Conservation (phyloP, 2,888 invertebrate genomes). For the Scrobipalpa atriplicella region DNA sequence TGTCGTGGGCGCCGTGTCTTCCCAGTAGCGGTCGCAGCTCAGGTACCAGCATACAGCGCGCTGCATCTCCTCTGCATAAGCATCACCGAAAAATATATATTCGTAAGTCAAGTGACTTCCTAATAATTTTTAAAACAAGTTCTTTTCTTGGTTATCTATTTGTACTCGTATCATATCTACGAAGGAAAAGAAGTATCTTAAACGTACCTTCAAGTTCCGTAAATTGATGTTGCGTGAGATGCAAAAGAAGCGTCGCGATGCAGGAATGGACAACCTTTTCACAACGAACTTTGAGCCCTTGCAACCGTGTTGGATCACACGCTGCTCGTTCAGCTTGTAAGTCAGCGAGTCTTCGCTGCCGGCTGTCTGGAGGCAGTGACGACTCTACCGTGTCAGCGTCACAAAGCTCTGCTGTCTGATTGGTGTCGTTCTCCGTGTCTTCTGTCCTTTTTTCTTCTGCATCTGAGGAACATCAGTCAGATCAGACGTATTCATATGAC, state of each 20-base stretch:
- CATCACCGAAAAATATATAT: not conserved
- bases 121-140: not conserved
- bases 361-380: conserved; percentile 85
- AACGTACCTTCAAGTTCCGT: conserved; percentile 91
- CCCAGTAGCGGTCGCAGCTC: conserved; percentile 96
- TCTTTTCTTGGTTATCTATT: not conserved
- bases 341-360: conserved; percentile 86
- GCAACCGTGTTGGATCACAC: conserved; percentile 90
- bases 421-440: conserved; percentile 77
- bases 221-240: conserved; percentile 91
- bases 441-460: conserved; percentile 73
- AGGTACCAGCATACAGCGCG: conserved; percentile 96
- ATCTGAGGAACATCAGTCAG: conserved; percentile 45
- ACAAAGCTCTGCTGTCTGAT: conserved; percentile 81
- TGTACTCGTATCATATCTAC: too few species aligned
- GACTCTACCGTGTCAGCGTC: conserved; percentile 87
- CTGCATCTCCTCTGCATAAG: conserved; percentile 89
- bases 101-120: not conserved
- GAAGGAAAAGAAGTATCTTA: not conserved
- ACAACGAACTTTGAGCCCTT: conserved; percentile 87
- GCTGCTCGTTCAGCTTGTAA: conserved; percentile 89
- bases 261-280: conserved; percentile 91
- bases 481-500: not conserved
- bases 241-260: conserved; percentile 90
- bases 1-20: conserved; percentile 89